phyloP scores from a whole-genome alignment of 2,797 vertebrate genomes.

The Eptatretus atami region DNA sequence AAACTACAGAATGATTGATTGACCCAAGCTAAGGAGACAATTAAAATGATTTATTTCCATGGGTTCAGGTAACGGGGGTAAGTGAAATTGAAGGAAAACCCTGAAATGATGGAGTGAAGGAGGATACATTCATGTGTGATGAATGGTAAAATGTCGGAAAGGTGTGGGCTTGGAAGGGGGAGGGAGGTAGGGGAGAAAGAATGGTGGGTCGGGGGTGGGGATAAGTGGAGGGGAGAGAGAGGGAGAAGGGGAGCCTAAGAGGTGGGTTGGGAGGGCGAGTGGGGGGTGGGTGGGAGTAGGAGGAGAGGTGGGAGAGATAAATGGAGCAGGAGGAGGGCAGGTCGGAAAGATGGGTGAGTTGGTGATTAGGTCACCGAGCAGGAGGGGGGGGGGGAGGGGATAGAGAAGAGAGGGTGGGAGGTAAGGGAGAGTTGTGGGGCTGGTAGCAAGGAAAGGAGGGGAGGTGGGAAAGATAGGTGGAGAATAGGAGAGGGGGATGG shows the following conservation, averaged over 20 bases:
- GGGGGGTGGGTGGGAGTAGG: background rate
- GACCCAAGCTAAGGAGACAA: no score
- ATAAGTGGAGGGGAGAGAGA: background rate
- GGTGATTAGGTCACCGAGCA: background rate
- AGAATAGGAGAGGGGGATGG: background rate
- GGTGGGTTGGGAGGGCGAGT: background rate
- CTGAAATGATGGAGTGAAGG: no score
- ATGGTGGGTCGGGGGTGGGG: no score
- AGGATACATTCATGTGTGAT: no score
- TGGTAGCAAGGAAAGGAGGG: background rate
- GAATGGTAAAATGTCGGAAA: no score
- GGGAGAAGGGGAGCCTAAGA: background rate
- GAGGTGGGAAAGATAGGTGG: background rate
- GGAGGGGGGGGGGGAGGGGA: background rate
- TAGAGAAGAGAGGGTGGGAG: background rate
- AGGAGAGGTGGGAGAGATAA: background rate
- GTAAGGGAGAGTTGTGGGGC: background rate
- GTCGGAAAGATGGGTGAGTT: background rate
- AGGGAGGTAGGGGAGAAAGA: no score
- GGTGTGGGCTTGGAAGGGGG: no score
- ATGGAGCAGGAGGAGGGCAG: background rate
- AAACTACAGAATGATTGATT: no score
- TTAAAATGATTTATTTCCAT: no score
- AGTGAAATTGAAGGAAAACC: no score
- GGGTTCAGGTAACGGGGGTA: no score